phyloP scores from a whole-genome alignment of 2,113 vertebrate species.

The Speoplatyrhinus poulsoni region DNA sequence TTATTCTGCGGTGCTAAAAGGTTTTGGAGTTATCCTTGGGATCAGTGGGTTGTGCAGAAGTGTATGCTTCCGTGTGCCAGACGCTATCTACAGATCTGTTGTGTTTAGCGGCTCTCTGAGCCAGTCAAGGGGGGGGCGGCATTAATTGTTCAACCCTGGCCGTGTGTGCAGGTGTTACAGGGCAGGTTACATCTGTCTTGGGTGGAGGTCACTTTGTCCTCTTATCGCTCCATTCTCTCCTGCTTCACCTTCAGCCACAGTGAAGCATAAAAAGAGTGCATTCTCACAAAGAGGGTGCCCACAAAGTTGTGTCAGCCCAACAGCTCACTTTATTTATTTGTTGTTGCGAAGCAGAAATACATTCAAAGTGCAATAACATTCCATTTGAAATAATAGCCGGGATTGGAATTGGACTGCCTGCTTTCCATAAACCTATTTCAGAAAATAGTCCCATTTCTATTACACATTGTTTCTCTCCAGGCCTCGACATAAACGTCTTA shows the following conservation, averaged over 20 bases:
- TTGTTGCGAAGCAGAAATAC: conserved; percentile 23
- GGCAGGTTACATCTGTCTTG: conserved; percentile 57
- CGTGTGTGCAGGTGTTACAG: conserved; percentile 69
- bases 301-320: conserved; percentile 65
- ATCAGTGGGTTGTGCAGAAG: no score
- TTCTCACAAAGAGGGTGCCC: conserved; percentile 26
- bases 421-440: conserved; percentile 64
- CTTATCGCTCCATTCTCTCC: conserved; percentile 9
- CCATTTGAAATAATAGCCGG: conserved; percentile 49
- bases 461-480: conserved; percentile 52
- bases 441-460: conserved; percentile 53
- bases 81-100: conserved; percentile 43
- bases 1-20: no score
- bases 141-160: conserved; percentile 74
- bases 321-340: conserved; percentile 28
- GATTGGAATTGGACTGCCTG: conserved; percentile 38
- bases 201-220: conserved; percentile 59
- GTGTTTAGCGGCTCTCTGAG: conserved; percentile 53
- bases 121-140: conserved; percentile 62
- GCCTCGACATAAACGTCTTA: conserved; percentile 52
- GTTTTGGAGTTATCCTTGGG: no score
- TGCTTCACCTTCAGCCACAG: conserved; percentile 56
- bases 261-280: conserved; percentile 34
- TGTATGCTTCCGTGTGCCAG: conserved; percentile 10
- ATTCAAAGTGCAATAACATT: conserved; percentile 42